These are phyloP conservation scores for Saguinus midas DNA, from an alignment of 2,113 vertebrate genomes.

Conservation along the genomic window DNA sequence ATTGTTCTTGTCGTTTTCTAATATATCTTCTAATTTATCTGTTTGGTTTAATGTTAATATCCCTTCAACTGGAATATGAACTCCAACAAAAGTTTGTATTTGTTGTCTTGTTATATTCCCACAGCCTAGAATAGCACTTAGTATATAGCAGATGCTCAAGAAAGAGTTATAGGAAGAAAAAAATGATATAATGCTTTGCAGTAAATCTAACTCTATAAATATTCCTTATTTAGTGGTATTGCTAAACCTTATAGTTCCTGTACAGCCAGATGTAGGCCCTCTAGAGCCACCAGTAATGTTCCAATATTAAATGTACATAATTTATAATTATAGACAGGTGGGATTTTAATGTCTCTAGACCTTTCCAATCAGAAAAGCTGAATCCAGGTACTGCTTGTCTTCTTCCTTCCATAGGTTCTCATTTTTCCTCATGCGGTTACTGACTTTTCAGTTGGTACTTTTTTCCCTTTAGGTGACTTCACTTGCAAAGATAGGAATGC, in stretches of 20 bases:
- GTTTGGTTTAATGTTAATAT: background rate
- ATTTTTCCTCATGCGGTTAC: background rate
- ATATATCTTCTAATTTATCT: background rate
- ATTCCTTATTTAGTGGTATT: background rate
- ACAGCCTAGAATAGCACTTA: background rate
- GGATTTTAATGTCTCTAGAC: background rate
- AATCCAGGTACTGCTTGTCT: background rate
- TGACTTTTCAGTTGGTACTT: background rate
- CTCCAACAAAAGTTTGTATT: background rate
- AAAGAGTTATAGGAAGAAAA: background rate
- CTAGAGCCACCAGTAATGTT: background rate
- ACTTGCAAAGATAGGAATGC: conserved; percentile 35
- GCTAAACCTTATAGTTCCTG: background rate
- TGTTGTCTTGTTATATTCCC: background rate
- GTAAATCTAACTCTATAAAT: background rate
- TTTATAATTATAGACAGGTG: background rate
- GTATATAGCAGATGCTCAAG: background rate
- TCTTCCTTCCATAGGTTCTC: background rate
- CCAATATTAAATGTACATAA: background rate
- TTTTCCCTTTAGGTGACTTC: conserved; percentile 37
- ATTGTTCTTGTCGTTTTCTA: background rate
- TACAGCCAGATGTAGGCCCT: background rate
- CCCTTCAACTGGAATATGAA: background rate
- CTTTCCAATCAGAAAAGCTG: background rate
- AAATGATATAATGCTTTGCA: background rate